These are phyloP conservation scores for Spondyliosoma cantharus DNA, from an alignment of 2,797 vertebrate genomes.

Conservation along the genomic window DNA sequence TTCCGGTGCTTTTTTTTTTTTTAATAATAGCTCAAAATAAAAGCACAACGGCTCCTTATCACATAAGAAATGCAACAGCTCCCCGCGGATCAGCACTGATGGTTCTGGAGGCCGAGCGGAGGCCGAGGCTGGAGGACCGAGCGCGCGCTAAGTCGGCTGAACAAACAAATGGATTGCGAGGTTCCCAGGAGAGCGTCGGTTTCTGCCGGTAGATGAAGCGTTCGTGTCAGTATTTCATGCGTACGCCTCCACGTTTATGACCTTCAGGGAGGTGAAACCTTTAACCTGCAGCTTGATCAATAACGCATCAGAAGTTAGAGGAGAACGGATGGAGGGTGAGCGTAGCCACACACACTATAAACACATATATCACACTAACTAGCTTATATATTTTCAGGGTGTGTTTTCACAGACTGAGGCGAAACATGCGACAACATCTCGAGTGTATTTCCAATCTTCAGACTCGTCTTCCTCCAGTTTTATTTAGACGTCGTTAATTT, in stretches of 20 bases:
- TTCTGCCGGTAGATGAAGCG: slow-evolving; percentile 5
- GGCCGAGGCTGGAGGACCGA: neutral
- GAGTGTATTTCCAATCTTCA: too few species aligned
- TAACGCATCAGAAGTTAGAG: slow-evolving; percentile 23
- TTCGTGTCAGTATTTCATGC: neutral
- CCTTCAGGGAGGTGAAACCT: slow-evolving; percentile 25
- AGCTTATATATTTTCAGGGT: too few species aligned
- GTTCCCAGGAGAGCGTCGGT: neutral
- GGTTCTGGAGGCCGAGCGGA: neutral
- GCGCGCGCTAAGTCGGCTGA: neutral
- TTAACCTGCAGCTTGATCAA: slow-evolving; percentile 30
- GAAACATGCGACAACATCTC: neutral
- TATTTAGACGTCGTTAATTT: slow-evolving; percentile 17
- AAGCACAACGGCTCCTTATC: neutral
- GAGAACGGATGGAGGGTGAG: neutral
- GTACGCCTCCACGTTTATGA: neutral
- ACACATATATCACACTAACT: too few species aligned
- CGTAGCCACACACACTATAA: too few species aligned
- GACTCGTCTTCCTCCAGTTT: neutral
- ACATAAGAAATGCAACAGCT: neutral
- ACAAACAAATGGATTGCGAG: neutral
- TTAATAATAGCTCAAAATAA: slow-evolving; percentile 11
- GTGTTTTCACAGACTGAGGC: neutral
- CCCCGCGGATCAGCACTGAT: neutral
- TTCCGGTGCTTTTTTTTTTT: neutral